Evolutionary conservation across 2,888 invertebrate species (phyloP), one percentile per base, ranked within the genome.

Genomic region (Phania funesta): DNA sequence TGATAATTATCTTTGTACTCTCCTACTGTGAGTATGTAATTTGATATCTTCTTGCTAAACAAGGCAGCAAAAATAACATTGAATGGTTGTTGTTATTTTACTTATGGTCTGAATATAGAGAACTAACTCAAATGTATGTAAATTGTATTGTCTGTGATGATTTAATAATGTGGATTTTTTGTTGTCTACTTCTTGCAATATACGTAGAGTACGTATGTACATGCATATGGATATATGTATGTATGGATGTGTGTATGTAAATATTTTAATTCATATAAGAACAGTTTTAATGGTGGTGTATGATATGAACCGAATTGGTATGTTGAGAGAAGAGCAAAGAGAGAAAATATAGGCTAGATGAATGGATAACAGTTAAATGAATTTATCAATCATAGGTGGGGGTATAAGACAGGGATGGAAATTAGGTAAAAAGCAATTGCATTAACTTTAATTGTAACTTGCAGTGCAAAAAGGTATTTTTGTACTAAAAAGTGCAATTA

Each of bases 1-100:
- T 82, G 82, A 82, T 82, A 82, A 82, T 82, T 82, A 78, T 82
- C 82, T 78, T 82, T 82, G 65, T 70, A 24, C 44, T 73, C 60
- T 74, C 74, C 35, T 74, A 54, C 54, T 65, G 35, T 22, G 26
- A 64, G 46, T 44, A 13, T 46, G 76, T 52, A 82, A 82, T 75
- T 82, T 65, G 82, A 82, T 82, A 82, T 75, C 74, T 65, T 68
- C 78, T 62, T 67, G 20, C 70, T 79, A 58, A 79, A 80, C 68
- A 68, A 68, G 48, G 68, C 78, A 56, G 68, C 44, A 82, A 68
- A 68, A 76, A 56, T 68, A 78, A 78, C 82, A 82, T 78, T 77
- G 64, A 82, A 82, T 71, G 68, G 20, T 64, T 41, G 60, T 18
- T 62, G 48, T 76, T 58, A 18, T 50, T 52, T 52, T 18, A 38